Evolutionary conservation across 1,140 invertebrate species (phyloP), one percentile per base, ranked within the genome.

Genomic region (Drosophila leontia): DNA sequence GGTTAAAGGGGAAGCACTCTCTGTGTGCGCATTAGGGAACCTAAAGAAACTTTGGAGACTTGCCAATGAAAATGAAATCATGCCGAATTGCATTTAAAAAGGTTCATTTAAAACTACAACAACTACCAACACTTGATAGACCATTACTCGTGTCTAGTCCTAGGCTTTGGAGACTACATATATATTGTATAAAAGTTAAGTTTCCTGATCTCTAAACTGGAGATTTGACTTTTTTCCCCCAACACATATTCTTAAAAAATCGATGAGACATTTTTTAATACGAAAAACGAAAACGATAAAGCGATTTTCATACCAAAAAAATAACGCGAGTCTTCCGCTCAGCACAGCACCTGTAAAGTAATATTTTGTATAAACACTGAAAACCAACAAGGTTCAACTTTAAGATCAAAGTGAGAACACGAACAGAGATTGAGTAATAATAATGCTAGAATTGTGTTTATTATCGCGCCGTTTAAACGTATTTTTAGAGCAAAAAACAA

Each of bases 311-410:
- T 78, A 88, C 77, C 58, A 78, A 84, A 83, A 76, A 55, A 53
- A 57, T 39, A 63, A 77, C 69, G 61, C 41, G 78, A 88, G 83
- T 87, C 83, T 87, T 87, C 83, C 83, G 84, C 76, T 88, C 76
- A 80, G 77, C 76, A 77, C 76, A 80, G 75, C 80, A 75, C 77
- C 74, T 61, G 82, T 72, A 72, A 72, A 71, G 67, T 72, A 60
- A 72, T 81, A 77, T 80, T 76, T 81, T 81, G 63, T 80, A 80
- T 56, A 80, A 78, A 59, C 48, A 68, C 67, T 45, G 8, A 39
- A 26, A 26, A 9, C 34, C 48, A 68, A 47, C 29, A 41, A 65
- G 51, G 48, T 68, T 70, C 67, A 34, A 70, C 53, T 29, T 71
- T 50, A 48, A 72, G 41, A 71, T 41, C 62, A 32, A 59, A 59